phyloP scores from a whole-genome alignment of 2,113 vertebrate genomes.

The Polyodon spathula region DNA sequence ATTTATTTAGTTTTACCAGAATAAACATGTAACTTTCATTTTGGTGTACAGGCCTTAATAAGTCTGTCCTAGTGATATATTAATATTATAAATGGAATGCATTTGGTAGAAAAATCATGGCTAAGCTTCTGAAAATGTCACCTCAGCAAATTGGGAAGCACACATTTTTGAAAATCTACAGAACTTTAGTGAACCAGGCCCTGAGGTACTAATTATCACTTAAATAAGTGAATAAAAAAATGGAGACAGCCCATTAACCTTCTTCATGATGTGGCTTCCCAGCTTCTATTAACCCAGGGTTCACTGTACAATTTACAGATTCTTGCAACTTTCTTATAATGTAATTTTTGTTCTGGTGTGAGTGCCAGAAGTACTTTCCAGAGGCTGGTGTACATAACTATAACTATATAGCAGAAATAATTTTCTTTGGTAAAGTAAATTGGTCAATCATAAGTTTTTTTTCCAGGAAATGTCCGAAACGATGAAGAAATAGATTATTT shows the following conservation, averaged over 20 bases:
- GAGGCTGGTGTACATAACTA: no score
- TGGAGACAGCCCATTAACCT: constrained; percentile 19
- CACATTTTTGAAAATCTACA: constrained; percentile 10
- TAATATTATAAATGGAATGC: no score
- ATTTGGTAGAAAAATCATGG: not conserved
- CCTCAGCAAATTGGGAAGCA: not conserved
- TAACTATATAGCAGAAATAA: no score
- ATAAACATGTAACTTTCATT: no score
- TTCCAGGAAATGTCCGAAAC: no score
- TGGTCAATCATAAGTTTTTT: no score
- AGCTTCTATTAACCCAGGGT: constrained; percentile 20
- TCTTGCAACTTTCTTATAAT: constrained; percentile 8
- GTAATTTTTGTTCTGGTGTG: constrained; percentile 2
- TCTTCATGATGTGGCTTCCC: constrained; percentile 16
- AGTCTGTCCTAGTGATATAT: no score
- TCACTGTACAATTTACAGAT: constrained; percentile 19
- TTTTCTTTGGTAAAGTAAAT: no score
- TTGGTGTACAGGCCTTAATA: no score
- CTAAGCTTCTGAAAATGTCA: not conserved
- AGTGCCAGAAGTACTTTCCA: no score
- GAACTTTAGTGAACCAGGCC: constrained; percentile 14
- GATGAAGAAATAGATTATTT: no score
- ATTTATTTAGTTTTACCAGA: no score
- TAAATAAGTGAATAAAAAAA: constrained; percentile 14
- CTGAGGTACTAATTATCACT: constrained; percentile 21